Conservation (phyloP, 2,113 vertebrate genomes). For the Morone chrysops region DNA sequence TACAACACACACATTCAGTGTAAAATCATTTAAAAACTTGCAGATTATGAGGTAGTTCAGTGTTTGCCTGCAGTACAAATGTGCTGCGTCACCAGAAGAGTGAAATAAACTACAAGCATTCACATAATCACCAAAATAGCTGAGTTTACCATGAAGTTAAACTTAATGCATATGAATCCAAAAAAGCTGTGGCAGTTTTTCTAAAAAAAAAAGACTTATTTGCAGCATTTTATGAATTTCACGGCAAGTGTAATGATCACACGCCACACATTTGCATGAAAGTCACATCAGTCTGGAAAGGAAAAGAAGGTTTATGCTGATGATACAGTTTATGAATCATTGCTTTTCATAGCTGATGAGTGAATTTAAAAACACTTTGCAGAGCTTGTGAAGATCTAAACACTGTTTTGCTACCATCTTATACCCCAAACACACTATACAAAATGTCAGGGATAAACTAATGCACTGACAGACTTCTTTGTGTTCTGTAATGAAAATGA, state of each 20-base stretch:
- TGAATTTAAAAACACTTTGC: constrained; percentile 66
- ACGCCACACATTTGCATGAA: constrained; percentile 69
- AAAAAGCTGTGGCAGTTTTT: not conserved
- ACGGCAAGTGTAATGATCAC: constrained; percentile 48
- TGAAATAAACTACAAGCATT: constrained; percentile 33
- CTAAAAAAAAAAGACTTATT: constrained; percentile 29
- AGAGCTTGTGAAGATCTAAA: constrained; percentile 46
- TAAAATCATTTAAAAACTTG: constrained; percentile 34
- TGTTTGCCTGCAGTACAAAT: constrained; percentile 26
- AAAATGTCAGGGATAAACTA: constrained; percentile 48
- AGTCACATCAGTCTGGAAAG: constrained; percentile 55
- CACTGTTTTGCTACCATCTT: constrained; percentile 49
- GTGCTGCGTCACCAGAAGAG: constrained; percentile 44
- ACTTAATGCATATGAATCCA: constrained; percentile 25
- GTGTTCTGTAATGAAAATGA: constrained; percentile 37
- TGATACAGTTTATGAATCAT: constrained; percentile 73
- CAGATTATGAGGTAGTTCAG: constrained; percentile 35
- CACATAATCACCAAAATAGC: constrained; percentile 12
- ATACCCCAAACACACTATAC: constrained; percentile 18
- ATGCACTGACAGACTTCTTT: constrained; percentile 45
- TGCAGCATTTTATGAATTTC: constrained; percentile 55
- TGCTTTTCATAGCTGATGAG: constrained; percentile 67
- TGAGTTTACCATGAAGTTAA: constrained; percentile 9
- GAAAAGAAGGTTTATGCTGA: constrained; percentile 67
- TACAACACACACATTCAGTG: not conserved